A percentile compares a stretch with the other conserved stretches of the same genome.
These are phyloP conservation scores for Zeugodacus cucurbitae DNA, from an alignment of 1,140 invertebrate genomes.

Conservation along the genomic window DNA sequence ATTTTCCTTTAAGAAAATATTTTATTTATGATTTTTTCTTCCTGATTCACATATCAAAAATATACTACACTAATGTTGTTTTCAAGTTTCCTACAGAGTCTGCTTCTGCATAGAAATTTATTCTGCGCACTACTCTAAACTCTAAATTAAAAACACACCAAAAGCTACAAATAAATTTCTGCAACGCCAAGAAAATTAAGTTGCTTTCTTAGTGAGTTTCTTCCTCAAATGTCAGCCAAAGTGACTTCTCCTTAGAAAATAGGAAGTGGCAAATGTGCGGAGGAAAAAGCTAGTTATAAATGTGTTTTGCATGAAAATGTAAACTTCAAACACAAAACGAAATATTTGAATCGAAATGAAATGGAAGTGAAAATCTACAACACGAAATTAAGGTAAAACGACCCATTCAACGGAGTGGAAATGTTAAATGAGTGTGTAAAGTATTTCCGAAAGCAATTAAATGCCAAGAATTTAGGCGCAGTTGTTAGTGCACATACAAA, in stretches of 20 bases:
- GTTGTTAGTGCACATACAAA: no score
- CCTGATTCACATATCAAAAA: no score
- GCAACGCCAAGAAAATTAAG: background rate
- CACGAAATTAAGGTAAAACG: background rate
- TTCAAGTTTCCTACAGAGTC: background rate
- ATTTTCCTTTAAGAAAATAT: background rate
- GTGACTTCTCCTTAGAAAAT: background rate
- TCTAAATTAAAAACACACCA: background rate
- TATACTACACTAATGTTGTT: no score
- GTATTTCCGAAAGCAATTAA: conserved; percentile 16
- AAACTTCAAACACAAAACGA: background rate
- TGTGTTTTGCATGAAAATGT: background rate
- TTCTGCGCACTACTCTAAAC: background rate
- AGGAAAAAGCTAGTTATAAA: background rate
- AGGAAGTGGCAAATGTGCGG: background rate
- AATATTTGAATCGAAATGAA: background rate
- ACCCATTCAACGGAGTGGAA: background rate
- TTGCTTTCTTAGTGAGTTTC: background rate
- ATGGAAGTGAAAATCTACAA: background rate
- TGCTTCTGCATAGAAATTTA: background rate
- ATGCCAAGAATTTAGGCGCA: background rate
- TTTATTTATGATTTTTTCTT: background rate
- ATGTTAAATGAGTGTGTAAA: background rate
- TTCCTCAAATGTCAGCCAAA: background rate
- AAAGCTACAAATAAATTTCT: no score